Percentiles rank a stretch among this genome's conserved stretches.
These are phyloP conservation scores for Cirrhinus molitorella DNA, from an alignment of 2,797 vertebrate genomes.

Conservation along the genomic window DNA sequence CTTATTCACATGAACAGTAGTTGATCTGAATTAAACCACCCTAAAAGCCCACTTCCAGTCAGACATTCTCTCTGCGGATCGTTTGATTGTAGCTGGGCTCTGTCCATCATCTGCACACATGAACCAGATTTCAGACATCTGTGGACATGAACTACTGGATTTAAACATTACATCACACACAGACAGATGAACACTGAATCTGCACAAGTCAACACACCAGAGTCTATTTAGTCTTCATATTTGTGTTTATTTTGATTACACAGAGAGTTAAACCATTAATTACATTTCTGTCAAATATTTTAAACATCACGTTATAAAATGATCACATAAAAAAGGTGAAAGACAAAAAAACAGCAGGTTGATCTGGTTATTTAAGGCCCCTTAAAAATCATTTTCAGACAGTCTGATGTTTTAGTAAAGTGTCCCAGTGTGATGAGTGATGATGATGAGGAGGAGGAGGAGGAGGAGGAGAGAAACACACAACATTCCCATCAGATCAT, in stretches of 20 bases:
- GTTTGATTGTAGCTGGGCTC: too few relatives aligned
- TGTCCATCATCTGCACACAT: too few relatives aligned
- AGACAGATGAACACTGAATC: too few relatives aligned
- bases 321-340: neutral
- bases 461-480: neutral
- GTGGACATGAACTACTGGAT: too few relatives aligned
- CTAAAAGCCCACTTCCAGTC: too few relatives aligned
- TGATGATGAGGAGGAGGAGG: neutral
- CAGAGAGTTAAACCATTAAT: neutral
- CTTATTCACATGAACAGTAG: too few relatives aligned
- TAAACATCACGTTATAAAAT: slow-evolving; percentile 10
- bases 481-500: slow-evolving; percentile 17
- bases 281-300: neutral
- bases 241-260: neutral
- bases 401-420: slow-evolving; percentile 1
- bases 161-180: too few relatives aligned
- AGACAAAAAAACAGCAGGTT: neutral
- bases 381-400: slow-evolving; percentile 62
- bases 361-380: slow-evolving; percentile 72
- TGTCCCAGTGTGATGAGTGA: slow-evolving; percentile 8
- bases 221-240: neutral
- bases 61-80: too few relatives aligned
- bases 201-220: too few relatives aligned
- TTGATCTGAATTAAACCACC: too few relatives aligned
- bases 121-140: too few relatives aligned